Base-by-base conservation (phyloP, 30 jellyfish, hydroid and myxozoan species). In the Mastigias papua region DNA sequence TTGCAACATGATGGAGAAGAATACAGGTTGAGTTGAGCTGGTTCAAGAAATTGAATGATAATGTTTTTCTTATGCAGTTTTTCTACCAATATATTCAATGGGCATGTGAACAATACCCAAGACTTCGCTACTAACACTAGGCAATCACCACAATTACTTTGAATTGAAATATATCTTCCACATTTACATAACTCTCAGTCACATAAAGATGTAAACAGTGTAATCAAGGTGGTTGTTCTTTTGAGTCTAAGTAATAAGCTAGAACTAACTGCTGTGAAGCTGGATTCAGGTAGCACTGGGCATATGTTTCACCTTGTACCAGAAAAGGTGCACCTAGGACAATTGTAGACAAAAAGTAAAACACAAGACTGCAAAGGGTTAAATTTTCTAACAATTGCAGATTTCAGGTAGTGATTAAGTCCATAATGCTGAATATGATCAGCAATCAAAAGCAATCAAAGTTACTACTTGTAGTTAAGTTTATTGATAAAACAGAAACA, bases 221-320 rank as follows among this genome's bases (percentile, higher is more conserved):
- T 46, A 16, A 6, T 46, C 60, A 46, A 16, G 60, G 8, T 8
- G 13, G 60, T 46, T 46, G 8, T 6, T 6, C 16, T 8, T 16
- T 54, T 10, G 7, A 11, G 6, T 11, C 27, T 2, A 19, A 54
- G 3, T 2, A 54, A 54, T 54, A 54, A 5, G 67, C 27, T 21
- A 6, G 13, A 63, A 63, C 74, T 22, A 22, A 63, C 74, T 25
- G 74, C 26, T 63, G 7, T 8, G 74, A 63, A 15, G 2, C 23
- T 63, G 74, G 74, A 63, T 63, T 63, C 74, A 63, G 23, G 37
- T 63, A 63, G 74, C 74, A 63, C 21, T 63, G 74, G 20, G 23
- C 13, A 19, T 9, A 63, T 22, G 46, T 63, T 7, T 63, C 42
- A 11, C 23, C 74, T 7, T 63, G 74, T 20, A 63, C 42, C 46